phyloP scores from a whole-genome alignment of 2,113 vertebrate genomes.

The Microcebus ravelobensis region DNA sequence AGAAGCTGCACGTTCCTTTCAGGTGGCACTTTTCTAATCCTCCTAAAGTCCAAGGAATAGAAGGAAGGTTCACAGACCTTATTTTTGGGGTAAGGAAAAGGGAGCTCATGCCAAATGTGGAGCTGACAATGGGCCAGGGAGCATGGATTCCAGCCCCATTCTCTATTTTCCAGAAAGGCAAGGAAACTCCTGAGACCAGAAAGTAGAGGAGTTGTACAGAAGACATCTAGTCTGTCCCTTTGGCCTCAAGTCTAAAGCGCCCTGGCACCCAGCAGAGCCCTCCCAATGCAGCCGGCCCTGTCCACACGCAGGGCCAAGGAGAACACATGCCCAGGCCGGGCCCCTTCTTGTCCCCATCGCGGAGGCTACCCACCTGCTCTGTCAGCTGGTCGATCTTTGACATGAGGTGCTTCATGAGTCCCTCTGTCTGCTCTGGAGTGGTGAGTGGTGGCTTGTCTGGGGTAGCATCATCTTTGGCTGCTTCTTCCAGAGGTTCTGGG shows the following conservation, averaged over 20 bases:
- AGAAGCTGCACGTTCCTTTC: conserved; percentile 1
- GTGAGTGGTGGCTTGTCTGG: neutral
- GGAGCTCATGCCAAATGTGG: neutral
- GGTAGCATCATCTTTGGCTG: conserved; percentile 4
- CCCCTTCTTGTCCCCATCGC: neutral
- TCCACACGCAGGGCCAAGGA: neutral
- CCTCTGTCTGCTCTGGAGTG: neutral
- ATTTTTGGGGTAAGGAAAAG: neutral
- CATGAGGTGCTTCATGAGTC: conserved; percentile 66
- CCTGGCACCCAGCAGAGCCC: neutral
- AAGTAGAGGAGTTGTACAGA: conserved; percentile 2
- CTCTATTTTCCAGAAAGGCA: conserved; percentile 13
- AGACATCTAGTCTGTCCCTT: neutral
- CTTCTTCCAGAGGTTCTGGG: conserved; percentile 59
- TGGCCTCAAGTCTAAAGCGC: neutral
- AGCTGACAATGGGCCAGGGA: neutral
- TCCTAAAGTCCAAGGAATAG: neutral
- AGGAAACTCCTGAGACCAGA: neutral
- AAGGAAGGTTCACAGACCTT: conserved; percentile 2
- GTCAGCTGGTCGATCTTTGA: conserved; percentile 52
- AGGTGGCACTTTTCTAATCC: neutral
- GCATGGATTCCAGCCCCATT: neutral
- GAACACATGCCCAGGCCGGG: neutral
- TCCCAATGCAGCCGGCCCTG: neutral
- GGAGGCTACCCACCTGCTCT: conserved; percentile 82